phyloP scores from a whole-genome alignment of 92 coral and sea anemone species.

The Parazoanthus atlanticus region DNA sequence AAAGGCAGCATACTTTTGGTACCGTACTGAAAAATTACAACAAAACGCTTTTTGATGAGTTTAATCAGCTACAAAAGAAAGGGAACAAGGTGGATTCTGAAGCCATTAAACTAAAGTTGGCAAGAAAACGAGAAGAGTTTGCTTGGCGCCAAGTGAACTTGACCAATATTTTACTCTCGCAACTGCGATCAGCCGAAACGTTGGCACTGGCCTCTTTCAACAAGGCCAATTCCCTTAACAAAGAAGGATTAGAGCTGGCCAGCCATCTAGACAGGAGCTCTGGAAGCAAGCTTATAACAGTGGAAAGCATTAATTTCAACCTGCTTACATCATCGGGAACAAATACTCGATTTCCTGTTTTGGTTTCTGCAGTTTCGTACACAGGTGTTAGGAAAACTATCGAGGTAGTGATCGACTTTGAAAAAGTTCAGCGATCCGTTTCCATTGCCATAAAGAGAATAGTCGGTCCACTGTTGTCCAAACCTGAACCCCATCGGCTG shows the following conservation, averaged over 20 bases:
- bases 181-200: background rate
- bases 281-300: constrained; percentile 41
- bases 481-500: background rate
- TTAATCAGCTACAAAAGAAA: background rate
- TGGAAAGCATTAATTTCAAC: constrained; percentile 46
- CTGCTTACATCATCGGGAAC: constrained; percentile 42
- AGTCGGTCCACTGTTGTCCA: constrained; percentile 41
- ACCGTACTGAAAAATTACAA: background rate
- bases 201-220: background rate
- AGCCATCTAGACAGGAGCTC: constrained; percentile 8
- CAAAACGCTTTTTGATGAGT: constrained; percentile 1
- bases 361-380: constrained; percentile 27
- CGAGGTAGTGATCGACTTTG: constrained; percentile 61
- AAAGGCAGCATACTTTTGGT: background rate
- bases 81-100: background rate
- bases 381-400: constrained; percentile 36
- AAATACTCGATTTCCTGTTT: constrained; percentile 55
- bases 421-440: constrained; percentile 49
- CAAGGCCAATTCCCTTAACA: background rate
- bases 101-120: background rate
- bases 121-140: background rate
- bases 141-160: background rate
- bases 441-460: constrained; percentile 47
- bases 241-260: constrained; percentile 1
- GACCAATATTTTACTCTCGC: constrained; percentile 3